A percentile compares a stretch with the other conserved stretches of the same genome.
phyloP scores from a whole-genome alignment of 1,140 invertebrate species.

The Drosophila tsacasi region DNA sequence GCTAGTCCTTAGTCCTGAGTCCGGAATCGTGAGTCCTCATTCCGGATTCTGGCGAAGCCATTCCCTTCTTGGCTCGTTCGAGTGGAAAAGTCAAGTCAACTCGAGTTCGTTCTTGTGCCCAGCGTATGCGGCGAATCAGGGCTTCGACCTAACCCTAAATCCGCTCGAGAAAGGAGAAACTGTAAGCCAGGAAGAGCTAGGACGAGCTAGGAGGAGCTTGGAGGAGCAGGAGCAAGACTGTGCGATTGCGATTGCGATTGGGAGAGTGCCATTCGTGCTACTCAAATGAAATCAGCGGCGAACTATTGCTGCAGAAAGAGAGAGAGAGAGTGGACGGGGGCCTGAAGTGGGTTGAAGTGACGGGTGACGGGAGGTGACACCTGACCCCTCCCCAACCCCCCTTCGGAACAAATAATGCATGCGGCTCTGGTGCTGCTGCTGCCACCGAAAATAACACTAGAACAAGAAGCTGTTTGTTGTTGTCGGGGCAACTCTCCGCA shows the following conservation, averaged over 20 bases:
- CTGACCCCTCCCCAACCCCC: background rate
- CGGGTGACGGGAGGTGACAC: slow-evolving; percentile 16
- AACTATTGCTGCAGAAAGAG: slow-evolving; percentile 24
- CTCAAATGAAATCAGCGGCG: slow-evolving; percentile 48
- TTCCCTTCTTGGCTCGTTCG: slow-evolving; percentile 30
- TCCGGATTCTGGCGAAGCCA: slow-evolving; percentile 10
- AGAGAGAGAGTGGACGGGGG: background rate
- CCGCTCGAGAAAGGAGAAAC: slow-evolving; percentile 44
- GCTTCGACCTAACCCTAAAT: slow-evolving; percentile 35
- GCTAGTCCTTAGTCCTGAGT: background rate
- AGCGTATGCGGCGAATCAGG: slow-evolving; percentile 60
- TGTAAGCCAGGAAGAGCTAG: slow-evolving; percentile 10
- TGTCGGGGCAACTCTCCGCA: background rate
- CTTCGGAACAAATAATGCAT: slow-evolving; percentile 81
- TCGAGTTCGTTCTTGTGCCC: slow-evolving; percentile 35
- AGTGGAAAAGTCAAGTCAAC: slow-evolving; percentile 74
- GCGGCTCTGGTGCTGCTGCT: slow-evolving; percentile 26
- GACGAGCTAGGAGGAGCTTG: background rate
- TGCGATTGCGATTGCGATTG: slow-evolving; percentile 5
- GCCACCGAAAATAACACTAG: slow-evolving; percentile 26
- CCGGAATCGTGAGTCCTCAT: background rate
- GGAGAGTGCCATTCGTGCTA: slow-evolving; percentile 38
- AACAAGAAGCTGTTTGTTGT: background rate
- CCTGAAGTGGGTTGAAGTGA: background rate
- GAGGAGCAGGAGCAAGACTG: background rate